Conservation (phyloP, 92 coral and sea anemone species). For the Bergia puertoricense region DNA sequence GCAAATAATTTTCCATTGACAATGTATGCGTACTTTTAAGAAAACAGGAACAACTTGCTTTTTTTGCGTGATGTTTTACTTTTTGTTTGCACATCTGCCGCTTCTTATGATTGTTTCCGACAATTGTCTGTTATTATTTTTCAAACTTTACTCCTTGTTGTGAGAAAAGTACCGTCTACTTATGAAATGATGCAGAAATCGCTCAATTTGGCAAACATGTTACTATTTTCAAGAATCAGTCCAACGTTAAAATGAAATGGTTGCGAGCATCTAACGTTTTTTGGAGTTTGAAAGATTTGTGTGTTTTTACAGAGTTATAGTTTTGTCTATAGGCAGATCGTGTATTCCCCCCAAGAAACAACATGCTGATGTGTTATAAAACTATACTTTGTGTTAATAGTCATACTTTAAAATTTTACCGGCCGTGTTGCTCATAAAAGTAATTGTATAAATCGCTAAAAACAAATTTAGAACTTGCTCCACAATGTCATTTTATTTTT, state of each 20-base stretch:
- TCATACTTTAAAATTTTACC: neutral
- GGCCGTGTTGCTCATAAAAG: neutral
- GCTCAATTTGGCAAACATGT: neutral
- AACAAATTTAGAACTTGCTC: neutral
- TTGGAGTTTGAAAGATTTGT: neutral
- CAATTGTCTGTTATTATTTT: neutral
- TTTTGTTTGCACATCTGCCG: constrained; percentile 6
- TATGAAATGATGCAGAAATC: neutral
- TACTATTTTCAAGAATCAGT: too few relatives aligned
- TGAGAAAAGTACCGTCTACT: neutral
- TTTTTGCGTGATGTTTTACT: neutral
- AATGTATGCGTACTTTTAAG: neutral
- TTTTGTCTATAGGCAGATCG: neutral
- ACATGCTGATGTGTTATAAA: neutral
- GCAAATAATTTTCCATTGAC: neutral
- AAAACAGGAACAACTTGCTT: neutral
- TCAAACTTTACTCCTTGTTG: neutral
- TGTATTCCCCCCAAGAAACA: neutral
- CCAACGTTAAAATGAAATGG: neutral
- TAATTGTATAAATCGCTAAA: too few relatives aligned
- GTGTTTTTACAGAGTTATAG: neutral
- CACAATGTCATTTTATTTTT: neutral
- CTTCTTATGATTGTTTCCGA: neutral
- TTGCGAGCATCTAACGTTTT: neutral
- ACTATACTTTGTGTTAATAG: neutral